Conservation (phyloP, 2,888 invertebrate genomes). For the Cryptocephalus moraei region DNA sequence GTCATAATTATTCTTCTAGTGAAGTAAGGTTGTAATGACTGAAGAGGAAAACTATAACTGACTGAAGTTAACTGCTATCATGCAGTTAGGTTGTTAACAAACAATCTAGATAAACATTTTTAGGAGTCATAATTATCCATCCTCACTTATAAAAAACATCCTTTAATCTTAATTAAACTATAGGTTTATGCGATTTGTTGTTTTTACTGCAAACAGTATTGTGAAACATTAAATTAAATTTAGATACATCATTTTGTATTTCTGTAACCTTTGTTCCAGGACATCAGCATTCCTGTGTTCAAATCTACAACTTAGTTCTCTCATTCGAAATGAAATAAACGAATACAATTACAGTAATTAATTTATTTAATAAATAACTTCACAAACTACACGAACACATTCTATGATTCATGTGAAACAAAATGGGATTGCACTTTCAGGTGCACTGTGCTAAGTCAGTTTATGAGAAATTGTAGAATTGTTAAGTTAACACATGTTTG, state of each 20-base stretch:
- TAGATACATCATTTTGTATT: neutral
- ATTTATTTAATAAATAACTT: slow-evolving; percentile 17
- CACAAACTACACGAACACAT: slow-evolving; percentile 17
- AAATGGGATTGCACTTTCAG: slow-evolving; percentile 11
- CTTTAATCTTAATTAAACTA: too few relatives aligned
- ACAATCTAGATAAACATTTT: too few relatives aligned
- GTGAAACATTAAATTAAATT: neutral
- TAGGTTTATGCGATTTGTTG: too few relatives aligned
- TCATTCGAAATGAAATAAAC: neutral
- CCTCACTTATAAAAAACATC: too few relatives aligned
- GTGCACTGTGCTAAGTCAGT: slow-evolving; percentile 13
- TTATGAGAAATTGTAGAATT: slow-evolving; percentile 1
- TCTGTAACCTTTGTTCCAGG: too few relatives aligned
- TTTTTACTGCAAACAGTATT: too few relatives aligned
- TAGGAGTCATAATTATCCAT: too few relatives aligned
- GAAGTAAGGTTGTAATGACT: too few relatives aligned
- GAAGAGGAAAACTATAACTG: too few relatives aligned
- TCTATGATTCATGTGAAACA: slow-evolving; percentile 11
- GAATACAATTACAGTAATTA: slow-evolving; percentile 6
- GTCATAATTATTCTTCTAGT: neutral
- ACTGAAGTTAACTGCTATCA: too few relatives aligned
- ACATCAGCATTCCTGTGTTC: neutral
- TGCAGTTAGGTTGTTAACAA: too few relatives aligned
- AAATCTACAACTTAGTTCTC: neutral
- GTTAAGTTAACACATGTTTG: slow-evolving; percentile 4